Conservation (phyloP, 2,888 invertebrate genomes). For the Drepanosiphum platanoidis region DNA sequence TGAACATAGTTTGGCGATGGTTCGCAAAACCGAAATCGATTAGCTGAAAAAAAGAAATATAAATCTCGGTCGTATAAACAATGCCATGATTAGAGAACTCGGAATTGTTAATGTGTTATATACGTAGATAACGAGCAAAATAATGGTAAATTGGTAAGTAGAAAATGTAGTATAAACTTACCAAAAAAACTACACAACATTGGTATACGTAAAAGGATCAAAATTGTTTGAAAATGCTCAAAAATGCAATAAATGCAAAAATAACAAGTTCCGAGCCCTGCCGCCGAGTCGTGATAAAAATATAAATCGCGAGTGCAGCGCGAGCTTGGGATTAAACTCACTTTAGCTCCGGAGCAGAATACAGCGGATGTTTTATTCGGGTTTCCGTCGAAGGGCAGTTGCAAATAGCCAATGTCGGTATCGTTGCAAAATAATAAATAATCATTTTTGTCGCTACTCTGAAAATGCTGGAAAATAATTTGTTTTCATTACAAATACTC, state of each 20-base stretch:
- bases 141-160: no score
- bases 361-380: conserved; percentile 20
- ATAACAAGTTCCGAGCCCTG: no score
- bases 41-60: conserved; percentile 14
- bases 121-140: no score
- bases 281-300: neutral
- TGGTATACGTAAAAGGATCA: no score
- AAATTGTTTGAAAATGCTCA: no score
- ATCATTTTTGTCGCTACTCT: neutral
- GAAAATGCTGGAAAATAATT: neutral
- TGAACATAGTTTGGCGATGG: neutral
- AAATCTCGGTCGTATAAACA: neutral
- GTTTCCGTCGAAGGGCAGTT: conserved; percentile 44
- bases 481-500: no score
- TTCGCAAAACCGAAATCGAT: conserved; percentile 4
- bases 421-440: conserved; percentile 40
- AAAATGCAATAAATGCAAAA: no score
- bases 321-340: neutral
- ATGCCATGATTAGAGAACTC: no score
- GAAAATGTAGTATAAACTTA: no score
- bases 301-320: no score
- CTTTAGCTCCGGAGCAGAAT: conserved; percentile 37
- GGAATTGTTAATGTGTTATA: no score
- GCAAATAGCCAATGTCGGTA: conserved; percentile 30
- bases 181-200: no score